These are phyloP conservation scores for Dinocampus coccinellae DNA, from an alignment of 2,888 invertebrate genomes.

Conservation along the genomic window DNA sequence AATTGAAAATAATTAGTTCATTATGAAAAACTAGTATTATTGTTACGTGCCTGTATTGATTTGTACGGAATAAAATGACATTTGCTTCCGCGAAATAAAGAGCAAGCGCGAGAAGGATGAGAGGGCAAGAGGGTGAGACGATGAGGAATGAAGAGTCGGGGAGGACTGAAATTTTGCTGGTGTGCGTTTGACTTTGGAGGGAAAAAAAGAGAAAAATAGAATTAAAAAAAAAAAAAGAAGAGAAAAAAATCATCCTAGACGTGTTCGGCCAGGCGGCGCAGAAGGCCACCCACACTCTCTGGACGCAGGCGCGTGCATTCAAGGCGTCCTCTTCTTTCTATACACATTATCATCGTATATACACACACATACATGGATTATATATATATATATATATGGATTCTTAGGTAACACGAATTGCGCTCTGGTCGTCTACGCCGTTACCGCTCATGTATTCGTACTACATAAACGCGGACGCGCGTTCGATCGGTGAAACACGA, in stretches of 20 bases:
- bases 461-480: slow-evolving; percentile 43
- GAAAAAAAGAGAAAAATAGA: no score
- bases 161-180: neutral
- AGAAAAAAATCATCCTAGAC: slow-evolving; percentile 46
- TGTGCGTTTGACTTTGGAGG: slow-evolving; percentile 39
- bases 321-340: slow-evolving; percentile 25
- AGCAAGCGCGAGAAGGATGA: neutral
- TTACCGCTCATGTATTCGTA: neutral
- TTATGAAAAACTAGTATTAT: neutral
- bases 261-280: slow-evolving; percentile 56
- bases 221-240: no score
- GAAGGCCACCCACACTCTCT: slow-evolving; percentile 46
- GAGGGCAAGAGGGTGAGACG: neutral
- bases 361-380: neutral
- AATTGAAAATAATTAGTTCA: neutral
- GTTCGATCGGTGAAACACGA: slow-evolving; percentile 12
- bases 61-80: neutral
- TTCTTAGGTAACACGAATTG: slow-evolving; percentile 60
- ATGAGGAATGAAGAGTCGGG: neutral
- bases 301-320: slow-evolving; percentile 40
- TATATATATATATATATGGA: slow-evolving; percentile 46
- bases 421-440: slow-evolving; percentile 37
- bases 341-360: neutral
- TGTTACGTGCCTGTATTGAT: neutral
- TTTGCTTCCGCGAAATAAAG: neutral